phyloP scores from a whole-genome alignment of 2,113 vertebrate genomes.

The Pituophis catenifer region DNA sequence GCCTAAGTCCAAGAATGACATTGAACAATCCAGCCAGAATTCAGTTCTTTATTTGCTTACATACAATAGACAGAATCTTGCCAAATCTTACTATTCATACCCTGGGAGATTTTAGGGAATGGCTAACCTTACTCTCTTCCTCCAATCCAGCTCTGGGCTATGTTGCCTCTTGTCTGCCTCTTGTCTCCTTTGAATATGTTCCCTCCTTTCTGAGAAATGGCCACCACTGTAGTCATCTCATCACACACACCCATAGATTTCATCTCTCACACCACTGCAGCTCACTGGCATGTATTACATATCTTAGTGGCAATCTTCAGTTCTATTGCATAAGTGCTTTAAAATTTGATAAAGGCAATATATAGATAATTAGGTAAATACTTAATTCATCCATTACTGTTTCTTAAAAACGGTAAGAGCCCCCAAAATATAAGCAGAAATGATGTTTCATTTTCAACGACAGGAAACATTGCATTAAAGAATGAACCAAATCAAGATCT shows the following conservation, averaged over 20 bases:
- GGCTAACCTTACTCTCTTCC: not conserved
- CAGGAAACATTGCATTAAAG: not conserved
- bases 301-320: not conserved
- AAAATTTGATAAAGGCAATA: not conserved
- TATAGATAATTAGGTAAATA: too few species aligned
- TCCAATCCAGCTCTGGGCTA: not conserved
- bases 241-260: not conserved
- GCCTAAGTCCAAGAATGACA: not conserved
- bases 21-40: not conserved
- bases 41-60: not conserved
- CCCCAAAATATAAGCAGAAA: not conserved
- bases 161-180: not conserved
- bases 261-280: not conserved
- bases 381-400: not conserved
- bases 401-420: not conserved
- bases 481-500: not conserved
- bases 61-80: not conserved
- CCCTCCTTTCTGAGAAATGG: not conserved
- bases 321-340: not conserved
- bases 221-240: not conserved
- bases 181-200: not conserved
- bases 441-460: not conserved
- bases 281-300: not conserved
- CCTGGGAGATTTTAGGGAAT: not conserved
- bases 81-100: not conserved